Percentiles rank a stretch among this genome's conserved stretches.
phyloP scores from a whole-genome alignment of 1,140 invertebrate genomes.

The Sweltsa coloradensis region DNA sequence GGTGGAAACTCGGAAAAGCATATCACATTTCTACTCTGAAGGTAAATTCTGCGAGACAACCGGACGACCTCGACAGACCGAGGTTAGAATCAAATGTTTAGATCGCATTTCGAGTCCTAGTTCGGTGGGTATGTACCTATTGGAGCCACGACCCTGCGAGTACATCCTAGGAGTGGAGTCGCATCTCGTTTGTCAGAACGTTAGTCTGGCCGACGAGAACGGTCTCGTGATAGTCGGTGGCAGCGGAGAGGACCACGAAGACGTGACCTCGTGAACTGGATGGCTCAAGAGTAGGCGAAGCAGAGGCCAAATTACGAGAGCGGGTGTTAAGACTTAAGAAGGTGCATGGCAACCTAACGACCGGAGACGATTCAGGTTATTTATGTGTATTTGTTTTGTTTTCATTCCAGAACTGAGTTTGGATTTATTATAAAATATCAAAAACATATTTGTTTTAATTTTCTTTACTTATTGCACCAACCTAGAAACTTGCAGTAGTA shows the following conservation, averaged over 20 bases:
- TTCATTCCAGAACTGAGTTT: no score
- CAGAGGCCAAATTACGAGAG: no score
- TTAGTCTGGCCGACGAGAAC: slow-evolving; percentile 59
- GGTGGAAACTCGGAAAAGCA: slow-evolving; percentile 41
- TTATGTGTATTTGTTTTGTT: no score
- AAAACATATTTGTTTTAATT: no score
- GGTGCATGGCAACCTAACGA: no score
- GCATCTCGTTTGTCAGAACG: slow-evolving; percentile 72
- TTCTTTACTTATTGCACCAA: no score
- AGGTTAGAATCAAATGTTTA: slow-evolving; percentile 67
- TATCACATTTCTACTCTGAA: slow-evolving; percentile 78
- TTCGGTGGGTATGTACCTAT: slow-evolving; percentile 72
- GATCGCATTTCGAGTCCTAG: slow-evolving; percentile 49
- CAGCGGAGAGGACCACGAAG: not conserved
- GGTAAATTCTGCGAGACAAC: slow-evolving; percentile 80
- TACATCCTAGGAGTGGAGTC: slow-evolving; percentile 88
- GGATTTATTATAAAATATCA: no score
- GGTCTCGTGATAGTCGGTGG: slow-evolving; percentile 34
- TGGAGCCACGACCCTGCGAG: slow-evolving; percentile 84
- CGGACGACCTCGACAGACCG: slow-evolving; percentile 66
- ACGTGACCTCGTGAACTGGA: slow-evolving; percentile 1
- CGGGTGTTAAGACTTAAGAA: no score
- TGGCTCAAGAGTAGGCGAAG: no score
- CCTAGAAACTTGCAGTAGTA: no score
- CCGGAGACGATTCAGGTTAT: no score